Base-by-base conservation (phyloP, 2,888 invertebrate genomes). In the Ormyrus pomaceus region DNA sequence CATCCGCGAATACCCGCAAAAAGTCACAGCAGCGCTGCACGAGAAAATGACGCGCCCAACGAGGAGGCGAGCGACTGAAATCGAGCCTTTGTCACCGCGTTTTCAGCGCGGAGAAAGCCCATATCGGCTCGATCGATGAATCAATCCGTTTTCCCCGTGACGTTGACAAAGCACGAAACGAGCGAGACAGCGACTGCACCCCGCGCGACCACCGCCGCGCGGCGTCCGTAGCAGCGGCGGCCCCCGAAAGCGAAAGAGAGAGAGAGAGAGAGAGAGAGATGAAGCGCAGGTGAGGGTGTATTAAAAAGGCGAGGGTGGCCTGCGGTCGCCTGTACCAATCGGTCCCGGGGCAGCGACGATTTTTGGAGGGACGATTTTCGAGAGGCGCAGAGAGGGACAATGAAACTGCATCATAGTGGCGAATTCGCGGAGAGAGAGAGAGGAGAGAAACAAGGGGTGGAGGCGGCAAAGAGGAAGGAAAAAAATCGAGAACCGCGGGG, bases 71-170 rank as follows among this genome's bases (percentile, higher is more conserved):
- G 10, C 53, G 56, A 70, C 55, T 5, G 6, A 58, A 75, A 58
- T 59, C 77, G 82, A 87, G 85, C 88, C 88, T 89, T 89, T 87
- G 87, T 87, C 86, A 19, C 19, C 19, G 86, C 86, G 87, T 86
- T 89, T 87, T 87, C 84, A 86, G 86, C 81, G 82, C 81, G 86
- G 86, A 84, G 82, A 85, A 85, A 86, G 85, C 85, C 83, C 19
- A 19, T 19, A 86, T 86, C 86, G 84, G 84, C 9, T 85, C 88
- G 87, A 89, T 89, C 89, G 89, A 89, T 89, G 90, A 88, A 90
- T 90, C 89, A 90, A 89, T 90, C 87, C 88, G 86, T 88, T 79
- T 69, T 86, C 83, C 83, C 86, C 84, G 86, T 89, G 90, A 89
- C 89, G 88, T 89, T 89, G 90, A 90, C 87, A 86, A 83, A 83